Conservation (phyloP, 2,113 vertebrate species). For the Ranitomeya imitator region DNA sequence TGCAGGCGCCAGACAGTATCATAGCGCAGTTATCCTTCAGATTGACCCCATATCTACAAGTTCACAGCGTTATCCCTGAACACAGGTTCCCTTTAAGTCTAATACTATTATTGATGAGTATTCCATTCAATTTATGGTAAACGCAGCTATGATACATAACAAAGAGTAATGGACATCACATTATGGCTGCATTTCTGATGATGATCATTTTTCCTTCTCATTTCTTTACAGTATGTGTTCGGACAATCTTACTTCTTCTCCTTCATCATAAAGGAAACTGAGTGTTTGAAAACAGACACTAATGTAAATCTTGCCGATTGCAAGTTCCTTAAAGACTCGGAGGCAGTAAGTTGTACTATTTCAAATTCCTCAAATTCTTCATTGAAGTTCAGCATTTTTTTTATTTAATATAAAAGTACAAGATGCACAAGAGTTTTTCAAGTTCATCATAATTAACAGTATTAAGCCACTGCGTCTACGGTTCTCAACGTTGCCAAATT, state of each 20-base stretch:
- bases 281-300: conserved; percentile 39
- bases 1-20: too few species aligned
- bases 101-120: not conserved
- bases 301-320: conserved; percentile 31
- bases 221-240: conserved; percentile 40
- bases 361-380: not conserved
- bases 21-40: too few species aligned
- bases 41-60: too few species aligned
- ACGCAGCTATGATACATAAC: not conserved
- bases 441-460: too few species aligned
- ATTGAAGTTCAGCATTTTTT: too few species aligned
- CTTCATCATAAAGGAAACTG: conserved; percentile 48
- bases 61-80: not conserved
- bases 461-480: too few species aligned
- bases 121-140: not conserved
- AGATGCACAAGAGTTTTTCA: not conserved
- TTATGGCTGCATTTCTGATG: not conserved
- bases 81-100: not conserved
- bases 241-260: not conserved
- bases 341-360: conserved; percentile 31
- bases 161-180: not conserved
- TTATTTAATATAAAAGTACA: not conserved
- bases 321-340: not conserved
- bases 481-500: too few species aligned
- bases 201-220: not conserved